phyloP scores from a whole-genome alignment of 2,888 invertebrate species.

The Ochropleura plecta region DNA sequence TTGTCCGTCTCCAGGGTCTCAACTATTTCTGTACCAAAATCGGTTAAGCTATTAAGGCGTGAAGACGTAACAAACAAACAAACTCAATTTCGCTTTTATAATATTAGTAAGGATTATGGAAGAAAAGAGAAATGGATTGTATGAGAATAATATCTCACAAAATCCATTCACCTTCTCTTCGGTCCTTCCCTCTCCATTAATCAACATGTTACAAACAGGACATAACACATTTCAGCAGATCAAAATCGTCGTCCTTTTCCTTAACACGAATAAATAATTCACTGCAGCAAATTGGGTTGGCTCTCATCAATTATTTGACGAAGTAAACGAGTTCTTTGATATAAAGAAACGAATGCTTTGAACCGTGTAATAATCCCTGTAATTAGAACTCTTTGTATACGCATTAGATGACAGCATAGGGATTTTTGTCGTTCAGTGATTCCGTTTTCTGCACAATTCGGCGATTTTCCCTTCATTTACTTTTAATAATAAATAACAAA shows the following conservation, averaged over 20 bases:
- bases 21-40: no score
- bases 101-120: no score
- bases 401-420: neutral
- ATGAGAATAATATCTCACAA: no score
- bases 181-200: no score
- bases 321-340: conserved; percentile 27
- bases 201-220: no score
- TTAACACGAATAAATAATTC: conserved; percentile 39
- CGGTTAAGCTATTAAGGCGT: no score
- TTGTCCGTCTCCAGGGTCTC: no score
- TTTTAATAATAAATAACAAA: neutral
- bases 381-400: conserved; percentile 34
- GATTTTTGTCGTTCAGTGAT: neutral
- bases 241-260: neutral
- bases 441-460: neutral
- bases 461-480: neutral
- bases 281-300: conserved; percentile 20
- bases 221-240: no score
- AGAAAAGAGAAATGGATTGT: no score
- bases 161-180: no score
- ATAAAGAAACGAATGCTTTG: conserved; percentile 43
- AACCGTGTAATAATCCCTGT: conserved; percentile 20
- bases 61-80: no score
- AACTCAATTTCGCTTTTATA: no score
- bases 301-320: conserved; percentile 44